Conservation (phyloP, 2,888 invertebrate genomes). For the Zeuzera pyrina region DNA sequence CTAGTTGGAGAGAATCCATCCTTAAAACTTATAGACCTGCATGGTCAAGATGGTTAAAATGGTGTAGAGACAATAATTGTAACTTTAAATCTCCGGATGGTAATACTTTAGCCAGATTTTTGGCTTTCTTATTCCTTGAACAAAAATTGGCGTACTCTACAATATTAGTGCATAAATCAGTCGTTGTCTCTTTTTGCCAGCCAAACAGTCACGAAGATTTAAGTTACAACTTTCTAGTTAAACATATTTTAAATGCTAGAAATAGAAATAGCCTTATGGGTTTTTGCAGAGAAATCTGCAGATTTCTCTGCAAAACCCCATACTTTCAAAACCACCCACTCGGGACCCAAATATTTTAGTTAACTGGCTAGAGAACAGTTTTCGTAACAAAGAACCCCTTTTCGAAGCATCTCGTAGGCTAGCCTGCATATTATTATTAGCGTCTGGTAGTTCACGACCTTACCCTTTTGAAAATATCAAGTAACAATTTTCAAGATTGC, state of each 20-base stretch:
- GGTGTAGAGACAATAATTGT: background rate
- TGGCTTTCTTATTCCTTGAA: slow-evolving; percentile 5
- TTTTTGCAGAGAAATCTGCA: too few species aligned
- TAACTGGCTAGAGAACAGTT: slow-evolving; percentile 3
- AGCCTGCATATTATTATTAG: slow-evolving; percentile 9
- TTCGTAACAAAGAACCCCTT: too few species aligned
- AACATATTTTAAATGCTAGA: slow-evolving; percentile 5
- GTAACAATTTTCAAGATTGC: background rate
- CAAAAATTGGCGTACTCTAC: slow-evolving; percentile 5
- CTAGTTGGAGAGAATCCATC: slow-evolving; percentile 7
- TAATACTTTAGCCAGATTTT: slow-evolving; percentile 4
- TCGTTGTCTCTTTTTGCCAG: slow-evolving; percentile 2
- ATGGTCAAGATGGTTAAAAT: slow-evolving; percentile 5
- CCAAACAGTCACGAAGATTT: slow-evolving; percentile 2
- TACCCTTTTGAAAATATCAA: too few species aligned
- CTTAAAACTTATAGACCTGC: slow-evolving; percentile 6
- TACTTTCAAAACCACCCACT: slow-evolving; percentile 1
- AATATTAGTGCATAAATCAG: slow-evolving; percentile 5
- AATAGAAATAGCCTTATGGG: too few species aligned
- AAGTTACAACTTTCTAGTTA: slow-evolving; percentile 4
- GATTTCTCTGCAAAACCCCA: slow-evolving; percentile 1
- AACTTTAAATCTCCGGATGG: background rate
- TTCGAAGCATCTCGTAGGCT: background rate
- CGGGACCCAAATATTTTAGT: slow-evolving; percentile 9
- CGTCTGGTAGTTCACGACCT: too few species aligned